Percentiles rank a stretch among this genome's conserved stretches.
These are phyloP conservation scores for Graphium colonna DNA, from an alignment of 2,888 invertebrate genomes.

Conservation along the genomic window DNA sequence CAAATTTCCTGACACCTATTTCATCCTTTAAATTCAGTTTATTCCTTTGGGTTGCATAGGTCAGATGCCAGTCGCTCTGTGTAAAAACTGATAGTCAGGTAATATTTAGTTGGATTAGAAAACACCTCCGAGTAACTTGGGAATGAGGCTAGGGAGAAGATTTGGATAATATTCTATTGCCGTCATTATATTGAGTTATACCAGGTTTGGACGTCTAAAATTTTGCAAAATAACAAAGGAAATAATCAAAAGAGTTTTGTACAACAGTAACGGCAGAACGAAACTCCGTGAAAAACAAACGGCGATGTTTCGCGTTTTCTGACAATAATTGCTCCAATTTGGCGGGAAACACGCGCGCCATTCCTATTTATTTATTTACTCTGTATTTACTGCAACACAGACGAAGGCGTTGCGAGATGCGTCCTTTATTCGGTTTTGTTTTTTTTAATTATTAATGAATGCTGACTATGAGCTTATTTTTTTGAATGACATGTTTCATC, in stretches of 20 bases:
- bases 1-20: no score
- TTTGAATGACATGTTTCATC: no score
- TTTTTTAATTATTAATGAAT: conserved; percentile 9
- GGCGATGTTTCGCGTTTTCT: conserved; percentile 36
- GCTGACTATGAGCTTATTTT: no score
- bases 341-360: conserved; percentile 58
- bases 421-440: conserved; percentile 24
- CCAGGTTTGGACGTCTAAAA: not conserved
- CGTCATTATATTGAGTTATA: not conserved
- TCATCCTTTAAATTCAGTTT: no score
- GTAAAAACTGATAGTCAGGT: no score
- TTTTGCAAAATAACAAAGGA: not conserved
- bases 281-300: conserved; percentile 22
- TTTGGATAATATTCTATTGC: not conserved
- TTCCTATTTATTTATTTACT: conserved; percentile 77
- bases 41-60: no score
- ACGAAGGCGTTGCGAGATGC: conserved; percentile 42
- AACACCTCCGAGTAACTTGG: no score
- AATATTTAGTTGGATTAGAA: no score
- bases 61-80: no score
- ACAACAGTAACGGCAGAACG: conserved; percentile 2
- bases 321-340: conserved; percentile 71
- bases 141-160: no score
- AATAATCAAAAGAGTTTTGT: conserved; percentile 3
- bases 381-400: conserved; percentile 69